Evolutionary conservation across 2,797 vertebrate genomes (phyloP).

Genomic region (Myiothlypis chrysogaster): DNA sequence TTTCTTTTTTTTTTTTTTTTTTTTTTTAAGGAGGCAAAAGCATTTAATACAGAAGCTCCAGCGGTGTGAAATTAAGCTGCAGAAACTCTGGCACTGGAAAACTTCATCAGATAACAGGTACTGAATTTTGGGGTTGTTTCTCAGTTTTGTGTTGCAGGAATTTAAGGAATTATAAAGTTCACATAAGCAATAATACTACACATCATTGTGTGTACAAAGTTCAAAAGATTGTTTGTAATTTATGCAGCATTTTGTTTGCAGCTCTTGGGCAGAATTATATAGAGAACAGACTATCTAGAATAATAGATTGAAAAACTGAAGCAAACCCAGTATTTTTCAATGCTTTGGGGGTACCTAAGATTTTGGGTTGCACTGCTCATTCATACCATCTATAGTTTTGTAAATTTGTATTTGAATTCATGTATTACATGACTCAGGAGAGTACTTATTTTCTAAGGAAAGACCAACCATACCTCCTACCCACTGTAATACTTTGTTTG

Average conservation of each 20-base stretch:
- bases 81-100: slow-evolving; percentile 56
- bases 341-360: not conserved
- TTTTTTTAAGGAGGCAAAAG: slow-evolving; percentile 41
- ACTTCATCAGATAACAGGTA: slow-evolving; percentile 69
- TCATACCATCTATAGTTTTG: not conserved
- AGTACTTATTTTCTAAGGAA: not conserved
- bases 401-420: not conserved
- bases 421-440: not conserved
- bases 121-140: not conserved
- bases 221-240: not conserved
- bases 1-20: slow-evolving; percentile 12
- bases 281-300: not conserved
- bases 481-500: not conserved
- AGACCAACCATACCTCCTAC: not conserved
- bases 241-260: slow-evolving; percentile 4
- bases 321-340: not conserved
- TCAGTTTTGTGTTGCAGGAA: slow-evolving; percentile 4
- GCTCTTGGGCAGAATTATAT: not conserved
- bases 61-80: slow-evolving; percentile 60
- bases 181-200: not conserved
- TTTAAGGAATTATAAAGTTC: not conserved
- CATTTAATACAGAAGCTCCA: slow-evolving; percentile 63
- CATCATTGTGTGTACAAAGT: not conserved
- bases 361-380: not conserved
- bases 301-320: not conserved